Conservation (phyloP, 2,888 invertebrate species). For the Resseliella maxima region DNA sequence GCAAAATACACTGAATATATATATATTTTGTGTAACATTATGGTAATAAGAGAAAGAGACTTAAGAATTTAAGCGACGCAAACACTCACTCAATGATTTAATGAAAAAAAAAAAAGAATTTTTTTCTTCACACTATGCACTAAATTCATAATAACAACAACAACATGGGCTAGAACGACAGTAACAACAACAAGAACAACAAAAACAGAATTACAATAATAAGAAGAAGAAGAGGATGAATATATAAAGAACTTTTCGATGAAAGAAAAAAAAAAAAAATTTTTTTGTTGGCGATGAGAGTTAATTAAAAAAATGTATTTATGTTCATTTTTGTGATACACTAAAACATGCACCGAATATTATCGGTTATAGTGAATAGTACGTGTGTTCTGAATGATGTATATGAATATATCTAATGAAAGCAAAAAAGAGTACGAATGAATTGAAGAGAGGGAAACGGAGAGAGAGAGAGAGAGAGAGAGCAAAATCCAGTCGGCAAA, state of each 20-base stretch:
- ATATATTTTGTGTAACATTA: not conserved
- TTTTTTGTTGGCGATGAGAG: conserved; percentile 25
- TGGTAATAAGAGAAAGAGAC: conserved; percentile 44
- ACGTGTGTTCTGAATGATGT: not conserved
- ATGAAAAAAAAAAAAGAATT: not conserved
- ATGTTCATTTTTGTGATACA: conserved; percentile 49
- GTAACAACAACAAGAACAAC: too few species aligned
- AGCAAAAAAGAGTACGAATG: not conserved
- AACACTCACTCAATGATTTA: conserved; percentile 30
- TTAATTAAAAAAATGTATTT: conserved; percentile 41
- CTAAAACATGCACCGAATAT: conserved; percentile 36
- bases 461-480: not conserved
- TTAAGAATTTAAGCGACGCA: not conserved
- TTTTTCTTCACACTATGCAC: conserved; percentile 26
- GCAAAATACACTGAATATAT: not conserved
- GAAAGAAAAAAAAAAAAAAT: not conserved
- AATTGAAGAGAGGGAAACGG: not conserved
- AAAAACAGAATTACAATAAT: not conserved
- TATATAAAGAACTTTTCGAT: too few species aligned
- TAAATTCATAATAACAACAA: conserved; percentile 11
- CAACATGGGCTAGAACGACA: too few species aligned
- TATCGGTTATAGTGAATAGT: not conserved
- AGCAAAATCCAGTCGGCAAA: not conserved
- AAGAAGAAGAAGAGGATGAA: not conserved
- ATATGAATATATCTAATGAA: conserved; percentile 21